Percentiles rank a stretch among this genome's conserved stretches.
phyloP scores from a whole-genome alignment of 2,797 vertebrate genomes.

The Lutjanus campechanus region DNA sequence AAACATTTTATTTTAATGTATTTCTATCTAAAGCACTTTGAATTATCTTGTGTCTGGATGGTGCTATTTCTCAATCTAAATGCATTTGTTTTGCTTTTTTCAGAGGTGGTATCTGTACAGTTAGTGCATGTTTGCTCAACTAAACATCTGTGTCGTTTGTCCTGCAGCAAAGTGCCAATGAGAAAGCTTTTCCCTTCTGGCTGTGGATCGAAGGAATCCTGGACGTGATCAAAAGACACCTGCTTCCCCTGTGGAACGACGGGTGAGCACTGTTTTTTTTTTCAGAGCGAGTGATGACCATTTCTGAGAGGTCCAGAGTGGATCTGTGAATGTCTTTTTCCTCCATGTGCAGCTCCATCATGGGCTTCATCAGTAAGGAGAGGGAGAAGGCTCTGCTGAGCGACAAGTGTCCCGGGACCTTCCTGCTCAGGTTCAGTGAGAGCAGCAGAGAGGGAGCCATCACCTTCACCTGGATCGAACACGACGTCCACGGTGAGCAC shows the following conservation, averaged over 20 bases:
- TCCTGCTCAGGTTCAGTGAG: constrained; percentile 96
- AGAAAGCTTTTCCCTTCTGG: constrained; percentile 96
- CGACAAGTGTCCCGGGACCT: constrained; percentile 91
- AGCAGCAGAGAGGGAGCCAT: constrained; percentile 95
- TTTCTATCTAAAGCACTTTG: too few species aligned
- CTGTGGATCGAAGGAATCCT: constrained; percentile 98
- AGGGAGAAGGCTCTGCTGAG: constrained; percentile 89
- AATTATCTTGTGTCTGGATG: too few species aligned
- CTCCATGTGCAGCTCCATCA: constrained; percentile 86
- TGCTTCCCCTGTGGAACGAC: constrained; percentile 95
- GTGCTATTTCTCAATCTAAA: neutral
- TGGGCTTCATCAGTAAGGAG: constrained; percentile 97
- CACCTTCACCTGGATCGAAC: constrained; percentile 93
- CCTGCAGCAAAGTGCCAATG: constrained; percentile 88
- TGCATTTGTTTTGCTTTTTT: too few species aligned
- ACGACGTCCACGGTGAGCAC: constrained; percentile 71
- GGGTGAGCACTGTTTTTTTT: constrained; percentile 82
- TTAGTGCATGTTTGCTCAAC: too few species aligned
- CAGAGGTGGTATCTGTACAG: too few species aligned
- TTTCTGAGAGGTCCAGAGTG: neutral
- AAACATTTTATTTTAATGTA: too few species aligned
- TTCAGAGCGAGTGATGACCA: fast-evolving
- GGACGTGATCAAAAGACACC: constrained; percentile 96
- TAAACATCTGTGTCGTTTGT: neutral
- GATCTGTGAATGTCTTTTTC: neutral